Evolutionary conservation across 2,888 invertebrate species (phyloP), one percentile per base, ranked within the genome.

Genomic region (Ceriagrion tenellum): DNA sequence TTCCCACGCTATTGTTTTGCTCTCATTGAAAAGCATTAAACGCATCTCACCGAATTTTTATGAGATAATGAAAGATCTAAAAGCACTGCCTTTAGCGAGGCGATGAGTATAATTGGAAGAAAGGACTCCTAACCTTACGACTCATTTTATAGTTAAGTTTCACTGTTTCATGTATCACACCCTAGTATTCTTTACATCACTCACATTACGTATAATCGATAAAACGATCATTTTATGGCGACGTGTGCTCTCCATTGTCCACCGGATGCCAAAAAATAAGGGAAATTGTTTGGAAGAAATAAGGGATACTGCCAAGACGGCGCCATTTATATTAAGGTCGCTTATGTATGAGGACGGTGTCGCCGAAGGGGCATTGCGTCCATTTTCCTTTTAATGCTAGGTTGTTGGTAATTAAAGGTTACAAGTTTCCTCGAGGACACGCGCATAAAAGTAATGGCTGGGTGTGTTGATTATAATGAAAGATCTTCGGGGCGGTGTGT

Each of bases 351-450:
- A 59, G 35, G 59, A 35, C 30, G 59, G 55, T 10, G 90, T 59
- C 56, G 59, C 56, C 56, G 30, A 35, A 18, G 90, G n/a, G 30
- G 90, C 59, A 69, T 47, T 93, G 69, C 47, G n/a, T 63, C 35
- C 55, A 35, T 93, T 93, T 74, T 89, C n/a, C n/a, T 55, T 89
- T 89, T 55, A 55, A 89, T 55, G 55, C 26, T 55, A 26, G 13
- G 26, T n/a, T 13, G 47, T 47, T 8, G 89, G 89, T 89, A 89
- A 89, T 89, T 89, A 89, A 89, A 55, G 89, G 89, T 55, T 55
- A 55, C 89, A 55, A 55, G 89, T 47, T 89, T 55, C 35, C 26
- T 69, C 81, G 55, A n/a, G 89, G 89, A 89, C 23, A 89, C 20
- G 55, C 55, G 89, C 23, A n/a, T n/a, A 55, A 55, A 55, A 89